Base-by-base conservation (phyloP, 1,140 invertebrate genomes). In the Ylistrum balloti region DNA sequence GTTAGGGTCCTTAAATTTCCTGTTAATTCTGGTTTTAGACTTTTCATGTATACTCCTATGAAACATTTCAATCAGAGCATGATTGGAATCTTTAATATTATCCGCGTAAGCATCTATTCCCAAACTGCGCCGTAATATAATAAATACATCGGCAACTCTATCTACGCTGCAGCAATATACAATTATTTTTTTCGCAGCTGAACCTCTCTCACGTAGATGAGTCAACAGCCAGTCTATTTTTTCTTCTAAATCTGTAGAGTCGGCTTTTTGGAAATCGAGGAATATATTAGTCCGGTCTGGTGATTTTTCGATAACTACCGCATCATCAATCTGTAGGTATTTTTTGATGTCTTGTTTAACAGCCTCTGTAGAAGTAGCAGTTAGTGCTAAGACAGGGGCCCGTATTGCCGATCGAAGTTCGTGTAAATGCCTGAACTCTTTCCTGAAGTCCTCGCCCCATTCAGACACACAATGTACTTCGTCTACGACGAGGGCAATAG, bases 391-490 rank as follows among this genome's bases (percentile, higher is more conserved):
- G n/a, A n/a, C n/a, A n/a, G n/a, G n/a, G n/a, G n/a, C n/a, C n/a
- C n/a, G n/a, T n/a, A n/a, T n/a, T n/a, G n/a, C n/a, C n/a, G n/a
- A n/a, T n/a, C n/a, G n/a, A n/a, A n/a, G n/a, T n/a, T n/a, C n/a
- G 48, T 89, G 86, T n/a, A 91, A 15, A 10, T 56, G 9, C 41
- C 33, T 35, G 38, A 87, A 91, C 11, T 91, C 88, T 41, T 32
- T 85, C 45, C 88, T 87, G 85, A 91, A 91, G 85, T 88, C 33
- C 22, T 89, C 85, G 20, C 88, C 90, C 91, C 91, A 91, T 45
- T 89, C 91, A 32, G 88, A 91, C 2, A 91, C 88, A 86, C 91
- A 89, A 74, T 91, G 91, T 9, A 88, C 91, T 38, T 91, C 86
- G 28, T 91, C 88, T 41, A 91, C 48, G 22, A 22, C 41, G 28